Base-by-base conservation (phyloP, 35 echinoderm and acorn worm genomes). In the Ophiothrix spiculata region DNA sequence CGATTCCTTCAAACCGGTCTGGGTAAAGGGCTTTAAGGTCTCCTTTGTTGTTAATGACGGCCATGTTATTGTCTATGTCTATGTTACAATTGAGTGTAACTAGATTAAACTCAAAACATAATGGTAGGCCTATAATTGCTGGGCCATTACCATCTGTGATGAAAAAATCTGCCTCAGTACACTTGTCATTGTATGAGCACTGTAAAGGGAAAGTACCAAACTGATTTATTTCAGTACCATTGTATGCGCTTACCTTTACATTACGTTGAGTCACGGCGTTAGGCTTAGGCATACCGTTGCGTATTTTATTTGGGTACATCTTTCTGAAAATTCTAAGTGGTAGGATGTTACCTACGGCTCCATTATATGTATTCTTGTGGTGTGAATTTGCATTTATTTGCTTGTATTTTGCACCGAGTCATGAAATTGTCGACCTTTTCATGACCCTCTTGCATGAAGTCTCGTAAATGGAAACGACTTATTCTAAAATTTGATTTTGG, bases 1-100 rank as follows among this genome's bases (percentile, higher is more conserved):
- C 85, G 12, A 88, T 92, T 32, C 85, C 79, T 42, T 87, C 32
- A 81, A 92, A 92, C 12, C 80, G 40, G 75, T 92, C 91, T n/a
- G 91, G 91, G 73, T 88, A 92, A 35, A 38, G 36, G 1, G 38
- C 29, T 28, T 49, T 39, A 12, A 88, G 45, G 64, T 88, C 79
- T 1, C 85, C 56, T 15, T 37, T 46, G 17, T 39, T 79, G 29
- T 39, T 3, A 1, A 76, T 49, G 17, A 1, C 8, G 21, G 64
- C 38, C 0, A 16, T 87, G 28, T 74, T 49, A 1, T 13, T 2
- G 12, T 79, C 28, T 13, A 64, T 12, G 36, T 35, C 34, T 40
- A 87, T 46, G 17, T 74, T 31, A 37, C 84, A 87, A 14, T 84
- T 39, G n/a, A 88, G 33, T 0, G 81, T 56, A 10, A 89, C 25